These are phyloP conservation scores for Brachionus paranguensis DNA, from an alignment of 1,140 invertebrate genomes.

Conservation along the genomic window DNA sequence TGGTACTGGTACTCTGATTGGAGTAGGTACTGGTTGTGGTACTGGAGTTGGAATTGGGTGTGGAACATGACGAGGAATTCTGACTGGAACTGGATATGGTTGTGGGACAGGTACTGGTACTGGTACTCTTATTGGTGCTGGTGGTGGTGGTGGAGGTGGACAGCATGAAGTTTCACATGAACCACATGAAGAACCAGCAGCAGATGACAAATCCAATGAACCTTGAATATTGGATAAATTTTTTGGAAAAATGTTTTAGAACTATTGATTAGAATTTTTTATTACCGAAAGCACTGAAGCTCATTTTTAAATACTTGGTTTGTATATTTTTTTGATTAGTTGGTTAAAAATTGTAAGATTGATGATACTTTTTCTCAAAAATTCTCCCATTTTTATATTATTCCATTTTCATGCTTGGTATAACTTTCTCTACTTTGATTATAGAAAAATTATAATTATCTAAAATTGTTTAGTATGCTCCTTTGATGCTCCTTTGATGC, in stretches of 20 bases:
- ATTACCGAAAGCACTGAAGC: neutral
- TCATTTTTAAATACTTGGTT: neutral
- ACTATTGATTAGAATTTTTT: neutral
- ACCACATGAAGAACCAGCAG: neutral
- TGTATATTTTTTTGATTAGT: neutral
- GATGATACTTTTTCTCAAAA: neutral
- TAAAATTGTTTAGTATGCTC: neutral
- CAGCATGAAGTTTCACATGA: neutral
- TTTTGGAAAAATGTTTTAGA: neutral
- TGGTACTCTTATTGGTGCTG: neutral
- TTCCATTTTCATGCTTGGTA: neutral
- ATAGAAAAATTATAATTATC: neutral
- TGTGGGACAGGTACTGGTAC: neutral
- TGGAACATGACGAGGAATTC: neutral
- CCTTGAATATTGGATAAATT: neutral
- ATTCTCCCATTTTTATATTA: neutral
- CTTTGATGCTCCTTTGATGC: neutral
- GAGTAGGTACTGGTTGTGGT: neutral
- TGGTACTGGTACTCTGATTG: neutral
- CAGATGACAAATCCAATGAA: neutral
- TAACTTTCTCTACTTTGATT: neutral
- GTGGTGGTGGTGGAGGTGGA: neutral
- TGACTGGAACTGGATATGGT: neutral
- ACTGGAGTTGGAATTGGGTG: constrained; percentile 2
- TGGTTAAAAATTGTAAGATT: neutral